These are phyloP conservation scores for Mystacides longicornis DNA, from an alignment of 2,888 invertebrate genomes.

Conservation along the genomic window DNA sequence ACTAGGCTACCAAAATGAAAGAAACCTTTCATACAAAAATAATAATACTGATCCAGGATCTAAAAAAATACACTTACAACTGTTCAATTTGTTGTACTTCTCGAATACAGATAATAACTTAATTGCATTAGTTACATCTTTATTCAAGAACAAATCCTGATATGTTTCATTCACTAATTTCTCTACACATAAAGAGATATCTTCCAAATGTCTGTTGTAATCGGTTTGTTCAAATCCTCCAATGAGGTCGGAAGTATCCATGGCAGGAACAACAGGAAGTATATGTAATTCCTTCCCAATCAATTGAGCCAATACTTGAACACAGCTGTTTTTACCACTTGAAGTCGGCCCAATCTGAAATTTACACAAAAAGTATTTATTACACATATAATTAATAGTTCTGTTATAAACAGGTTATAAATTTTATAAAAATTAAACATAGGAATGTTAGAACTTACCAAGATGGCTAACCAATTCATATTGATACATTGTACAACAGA, in stretches of 20 bases:
- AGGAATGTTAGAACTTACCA: slow-evolving; percentile 49
- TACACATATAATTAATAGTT: background rate
- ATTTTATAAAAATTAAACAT: background rate
- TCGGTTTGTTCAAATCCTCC: slow-evolving; percentile 96
- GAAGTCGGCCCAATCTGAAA: slow-evolving; percentile 63
- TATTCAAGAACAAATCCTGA: slow-evolving; percentile 40
- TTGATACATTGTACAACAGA: slow-evolving; percentile 79
- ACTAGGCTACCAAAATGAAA: too few species aligned
- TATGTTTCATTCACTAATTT: slow-evolving; percentile 45
- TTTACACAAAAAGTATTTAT: background rate
- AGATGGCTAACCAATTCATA: slow-evolving; percentile 87
- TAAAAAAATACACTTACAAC: slow-evolving; percentile 11
- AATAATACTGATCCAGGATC: too few species aligned
- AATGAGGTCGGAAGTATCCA: slow-evolving; percentile 90
- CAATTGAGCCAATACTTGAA: slow-evolving; percentile 68
- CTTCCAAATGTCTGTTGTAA: slow-evolving; percentile 66
- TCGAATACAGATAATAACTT: slow-evolving; percentile 34
- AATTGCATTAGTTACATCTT: slow-evolving; percentile 28
- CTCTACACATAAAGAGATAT: slow-evolving; percentile 53
- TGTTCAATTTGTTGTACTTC: slow-evolving; percentile 26
- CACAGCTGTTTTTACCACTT: slow-evolving; percentile 72
- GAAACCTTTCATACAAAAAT: too few species aligned
- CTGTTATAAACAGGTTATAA: background rate
- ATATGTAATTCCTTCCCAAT: slow-evolving; percentile 66
- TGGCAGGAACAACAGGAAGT: slow-evolving; percentile 80